Base-by-base conservation (phyloP, 2,797 vertebrate species). In the Esox lucius region DNA sequence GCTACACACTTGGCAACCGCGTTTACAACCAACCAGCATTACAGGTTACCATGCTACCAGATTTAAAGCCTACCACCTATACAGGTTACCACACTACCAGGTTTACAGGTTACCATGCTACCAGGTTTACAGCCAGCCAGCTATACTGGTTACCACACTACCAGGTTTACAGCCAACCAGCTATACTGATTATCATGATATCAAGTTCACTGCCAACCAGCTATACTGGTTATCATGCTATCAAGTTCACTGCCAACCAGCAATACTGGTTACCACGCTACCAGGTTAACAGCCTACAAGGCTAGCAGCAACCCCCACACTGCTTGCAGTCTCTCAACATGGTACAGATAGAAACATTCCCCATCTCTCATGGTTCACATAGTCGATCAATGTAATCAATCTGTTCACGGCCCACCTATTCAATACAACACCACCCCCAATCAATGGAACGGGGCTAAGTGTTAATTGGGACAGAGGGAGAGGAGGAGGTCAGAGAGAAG, bases 321-420 rank as follows among this genome's bases (percentile, higher is more conserved):
- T 73, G 80, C 16, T 24, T n/a, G 56, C 73, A 79, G 22, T 78
- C 84, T 83, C 75, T 75, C 51, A 79, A 68, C 62, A 15, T 0
- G 5, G 17, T 9, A 56, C 69, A 73, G 68, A 77, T 78, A 67
- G 76, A 78, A 65, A 90, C 89, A 90, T 84, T 89, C 91, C 69
- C 49, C 66, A 68, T 69, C 82, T 91, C 88, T 88, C 87, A 88
- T 91, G 86, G 89, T 86, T 91, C 85, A 87, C 85, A 88, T 84
- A 80, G 68, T 75, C 83, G 88, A 85, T 91, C 91, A 87, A 90
- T 88, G 82, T 87, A 86, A 93, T 93, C 92, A 91, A 93, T 93
- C 84, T 75, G 78, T 78, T 89, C 86, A 87, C 76, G 85, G 88
- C 82, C 87, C 79, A 91, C 87, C 85, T 79, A 84, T 81, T 88